Percentiles rank a stretch among this genome's conserved stretches.
Conservation (phyloP, 2,797 vertebrate species). For the Acropternis orthonyx region DNA sequence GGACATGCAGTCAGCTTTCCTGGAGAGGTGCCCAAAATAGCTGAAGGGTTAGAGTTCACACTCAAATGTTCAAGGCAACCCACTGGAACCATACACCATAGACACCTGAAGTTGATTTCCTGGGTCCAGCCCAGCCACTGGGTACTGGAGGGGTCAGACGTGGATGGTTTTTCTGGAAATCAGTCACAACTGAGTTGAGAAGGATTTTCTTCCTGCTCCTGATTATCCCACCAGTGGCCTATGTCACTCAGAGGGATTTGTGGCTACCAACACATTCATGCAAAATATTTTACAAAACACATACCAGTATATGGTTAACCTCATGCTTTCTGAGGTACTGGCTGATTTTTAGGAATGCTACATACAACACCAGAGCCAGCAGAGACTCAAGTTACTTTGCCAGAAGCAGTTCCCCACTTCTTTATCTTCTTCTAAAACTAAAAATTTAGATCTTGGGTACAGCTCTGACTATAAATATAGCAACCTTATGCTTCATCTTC, state of each 20-base stretch:
- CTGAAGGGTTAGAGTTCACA: neutral
- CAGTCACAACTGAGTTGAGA: neutral
- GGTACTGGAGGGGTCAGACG: neutral
- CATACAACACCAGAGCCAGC: neutral
- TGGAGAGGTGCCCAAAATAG: neutral
- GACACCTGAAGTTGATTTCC: neutral
- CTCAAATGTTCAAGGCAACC: neutral
- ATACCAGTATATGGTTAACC: neutral
- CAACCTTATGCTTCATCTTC: neutral
- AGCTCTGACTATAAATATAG: neutral
- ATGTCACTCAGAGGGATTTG: neutral
- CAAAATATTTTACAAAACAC: neutral
- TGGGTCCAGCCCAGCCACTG: neutral
- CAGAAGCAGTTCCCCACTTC: neutral
- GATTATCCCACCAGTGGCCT: neutral
- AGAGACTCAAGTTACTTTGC: neutral
- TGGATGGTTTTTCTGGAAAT: neutral
- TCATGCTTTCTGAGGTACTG: neutral
- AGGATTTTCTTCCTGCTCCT: neutral
- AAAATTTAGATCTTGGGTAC: neutral
- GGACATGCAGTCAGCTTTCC: neutral
- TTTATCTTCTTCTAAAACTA: neutral
- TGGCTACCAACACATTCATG: neutral
- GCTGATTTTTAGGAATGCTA: neutral
- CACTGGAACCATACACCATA: neutral